A percentile compares a stretch with the other conserved stretches of the same genome.
These are phyloP conservation scores for Cephus pygmeus DNA, from an alignment of 2,888 invertebrate species.

Conservation along the genomic window DNA sequence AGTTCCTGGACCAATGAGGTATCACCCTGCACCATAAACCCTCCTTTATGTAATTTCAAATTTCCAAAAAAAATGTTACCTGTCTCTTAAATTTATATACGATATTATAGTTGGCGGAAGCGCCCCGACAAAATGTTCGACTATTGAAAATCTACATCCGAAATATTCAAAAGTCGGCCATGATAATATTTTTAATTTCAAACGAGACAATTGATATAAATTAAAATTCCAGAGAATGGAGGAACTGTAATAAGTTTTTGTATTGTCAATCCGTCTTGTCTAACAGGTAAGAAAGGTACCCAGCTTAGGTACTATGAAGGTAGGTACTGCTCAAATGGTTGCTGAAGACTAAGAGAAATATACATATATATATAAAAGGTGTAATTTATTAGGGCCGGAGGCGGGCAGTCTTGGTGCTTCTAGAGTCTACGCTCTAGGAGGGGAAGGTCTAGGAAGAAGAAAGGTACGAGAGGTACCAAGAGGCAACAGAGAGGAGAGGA, in stretches of 20 bases:
- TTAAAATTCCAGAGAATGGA: neutral
- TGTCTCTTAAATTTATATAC: neutral
- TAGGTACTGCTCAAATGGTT: neutral
- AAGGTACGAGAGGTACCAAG: constrained; percentile 14
- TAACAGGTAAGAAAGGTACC: neutral
- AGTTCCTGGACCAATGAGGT: neutral
- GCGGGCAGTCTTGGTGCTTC: constrained; percentile 49
- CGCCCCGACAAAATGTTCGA: neutral
- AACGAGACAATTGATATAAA: neutral
- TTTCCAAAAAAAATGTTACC: neutral
- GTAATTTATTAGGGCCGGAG: constrained; percentile 59
- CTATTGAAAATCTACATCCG: neutral
- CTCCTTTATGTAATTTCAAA: neutral
- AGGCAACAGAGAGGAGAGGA: constrained; percentile 7
- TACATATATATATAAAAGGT: constrained; percentile 45
- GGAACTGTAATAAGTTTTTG: neutral
- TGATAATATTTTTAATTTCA: neutral
- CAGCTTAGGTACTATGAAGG: neutral
- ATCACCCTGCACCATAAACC: neutral
- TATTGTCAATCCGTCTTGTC: neutral
- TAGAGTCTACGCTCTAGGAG: constrained; percentile 17
- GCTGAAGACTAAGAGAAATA: constrained; percentile 29
- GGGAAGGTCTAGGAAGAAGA: neutral
- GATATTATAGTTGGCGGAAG: neutral
- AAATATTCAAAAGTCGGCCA: neutral